These are phyloP conservation scores for Goniozus legneri DNA, from an alignment of 1,140 invertebrate genomes.

Conservation along the genomic window DNA sequence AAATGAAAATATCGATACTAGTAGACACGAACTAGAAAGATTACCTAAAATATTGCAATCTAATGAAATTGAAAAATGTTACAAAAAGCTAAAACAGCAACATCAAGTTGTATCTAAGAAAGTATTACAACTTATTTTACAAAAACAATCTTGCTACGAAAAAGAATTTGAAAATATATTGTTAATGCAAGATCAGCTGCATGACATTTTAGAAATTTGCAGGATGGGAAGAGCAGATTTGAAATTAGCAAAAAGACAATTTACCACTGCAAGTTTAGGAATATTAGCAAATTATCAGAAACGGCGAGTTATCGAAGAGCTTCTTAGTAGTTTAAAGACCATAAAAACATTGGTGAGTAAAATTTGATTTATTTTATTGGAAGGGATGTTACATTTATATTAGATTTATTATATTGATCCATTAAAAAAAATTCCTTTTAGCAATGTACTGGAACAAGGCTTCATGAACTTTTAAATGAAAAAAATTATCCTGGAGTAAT, in stretches of 20 bases:
- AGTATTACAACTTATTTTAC: constrained; percentile 84
- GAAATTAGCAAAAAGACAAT: constrained; percentile 70
- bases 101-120: constrained; percentile 86
- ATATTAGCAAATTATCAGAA: constrained; percentile 86
- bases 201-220: constrained; percentile 68
- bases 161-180: constrained; percentile 79
- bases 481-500: constrained; percentile 90
- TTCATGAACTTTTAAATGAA: constrained; percentile 76
- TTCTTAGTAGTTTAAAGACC: constrained; percentile 75
- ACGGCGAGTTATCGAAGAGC: constrained; percentile 72
- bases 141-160: constrained; percentile 82
- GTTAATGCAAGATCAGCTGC: constrained; percentile 71
- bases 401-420: background rate
- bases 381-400: background rate
- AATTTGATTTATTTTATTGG: background rate
- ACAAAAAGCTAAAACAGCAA: constrained; percentile 67
- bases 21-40: constrained; percentile 67
- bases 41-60: constrained; percentile 63
- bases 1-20: constrained; percentile 62
- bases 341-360: constrained; percentile 76
- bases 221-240: constrained; percentile 68
- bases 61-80: constrained; percentile 65
- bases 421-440: constrained; percentile 37
- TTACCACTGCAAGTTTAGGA: constrained; percentile 80
- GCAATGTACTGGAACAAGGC: constrained; percentile 79